phyloP scores from a whole-genome alignment of 2,888 invertebrate species.

The Auanema freiburgensis region DNA sequence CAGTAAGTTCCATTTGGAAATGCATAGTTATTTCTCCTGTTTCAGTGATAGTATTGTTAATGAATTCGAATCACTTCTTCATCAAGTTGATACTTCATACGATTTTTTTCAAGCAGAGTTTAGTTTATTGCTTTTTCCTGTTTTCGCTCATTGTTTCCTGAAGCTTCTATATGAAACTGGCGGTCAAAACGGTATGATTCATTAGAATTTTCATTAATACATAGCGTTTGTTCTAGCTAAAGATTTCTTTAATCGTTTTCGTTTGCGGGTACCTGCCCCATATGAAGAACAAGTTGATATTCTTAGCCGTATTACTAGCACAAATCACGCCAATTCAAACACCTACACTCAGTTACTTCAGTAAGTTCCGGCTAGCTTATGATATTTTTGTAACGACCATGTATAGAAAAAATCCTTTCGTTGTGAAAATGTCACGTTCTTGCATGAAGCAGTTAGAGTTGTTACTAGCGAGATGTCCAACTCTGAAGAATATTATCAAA shows the following conservation, averaged over 20 bases:
- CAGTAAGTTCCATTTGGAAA: constrained; percentile 1
- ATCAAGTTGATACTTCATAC: constrained; percentile 39
- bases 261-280: constrained; percentile 30
- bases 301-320: constrained; percentile 27
- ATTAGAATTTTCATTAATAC: neutral
- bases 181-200: neutral
- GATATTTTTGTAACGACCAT: neutral
- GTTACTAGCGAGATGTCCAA: constrained; percentile 17
- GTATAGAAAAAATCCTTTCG: constrained; percentile 26
- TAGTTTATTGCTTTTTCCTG: constrained; percentile 30
- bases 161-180: constrained; percentile 16
- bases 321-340: constrained; percentile 22
- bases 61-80: constrained; percentile 43
- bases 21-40: neutral
- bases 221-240: constrained; percentile 21
- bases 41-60: constrained; percentile 36
- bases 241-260: constrained; percentile 35
- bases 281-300: constrained; percentile 28
- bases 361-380: constrained; percentile 12
- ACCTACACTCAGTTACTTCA: constrained; percentile 21
- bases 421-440: constrained; percentile 28
- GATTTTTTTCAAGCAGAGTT: constrained; percentile 39
- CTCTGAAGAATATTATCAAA: constrained; percentile 23
- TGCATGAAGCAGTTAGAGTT: constrained; percentile 31
- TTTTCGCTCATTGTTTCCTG: constrained; percentile 42